phyloP scores from a whole-genome alignment of 2,113 vertebrate species.

The Reinhardtius hippoglossoides region DNA sequence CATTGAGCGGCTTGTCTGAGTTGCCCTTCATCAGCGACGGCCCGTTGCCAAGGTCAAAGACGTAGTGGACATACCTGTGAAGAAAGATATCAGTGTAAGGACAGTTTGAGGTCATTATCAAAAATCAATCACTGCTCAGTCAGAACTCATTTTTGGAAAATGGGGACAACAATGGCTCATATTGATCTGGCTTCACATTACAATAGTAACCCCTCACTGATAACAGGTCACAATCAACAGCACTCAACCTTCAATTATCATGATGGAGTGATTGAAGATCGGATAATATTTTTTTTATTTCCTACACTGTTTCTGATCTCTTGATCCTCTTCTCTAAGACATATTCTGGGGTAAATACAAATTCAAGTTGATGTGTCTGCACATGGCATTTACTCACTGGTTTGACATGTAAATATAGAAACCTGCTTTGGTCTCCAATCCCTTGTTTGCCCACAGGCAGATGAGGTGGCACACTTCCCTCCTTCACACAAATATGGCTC shows the following conservation, averaged over 20 bases:
- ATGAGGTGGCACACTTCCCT: slow-evolving; percentile 36
- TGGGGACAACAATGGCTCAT: neutral
- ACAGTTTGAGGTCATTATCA: neutral
- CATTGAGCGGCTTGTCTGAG: slow-evolving; percentile 92
- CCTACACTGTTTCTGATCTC: neutral
- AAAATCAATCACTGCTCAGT: neutral
- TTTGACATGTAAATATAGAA: slow-evolving; percentile 48
- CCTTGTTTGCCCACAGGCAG: slow-evolving; percentile 19
- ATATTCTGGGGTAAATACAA: neutral
- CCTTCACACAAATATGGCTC: slow-evolving; percentile 44
- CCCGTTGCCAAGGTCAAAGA: slow-evolving; percentile 94
- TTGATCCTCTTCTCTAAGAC: neutral
- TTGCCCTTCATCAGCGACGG: slow-evolving; percentile 97
- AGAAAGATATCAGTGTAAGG: neutral
- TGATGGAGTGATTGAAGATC: slow-evolving; percentile 19
- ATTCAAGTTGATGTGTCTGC: neutral
- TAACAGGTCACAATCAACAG: slow-evolving; percentile 14
- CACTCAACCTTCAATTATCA: slow-evolving; percentile 1
- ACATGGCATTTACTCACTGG: slow-evolving; percentile 6
- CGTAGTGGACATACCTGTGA: slow-evolving; percentile 91
- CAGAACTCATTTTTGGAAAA: neutral
- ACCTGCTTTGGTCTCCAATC: slow-evolving; percentile 37
- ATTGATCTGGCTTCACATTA: neutral
- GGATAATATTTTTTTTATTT: neutral
- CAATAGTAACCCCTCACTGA: neutral